Base-by-base conservation (phyloP, 2,113 vertebrate species). In the Typhlomys cinereus region DNA sequence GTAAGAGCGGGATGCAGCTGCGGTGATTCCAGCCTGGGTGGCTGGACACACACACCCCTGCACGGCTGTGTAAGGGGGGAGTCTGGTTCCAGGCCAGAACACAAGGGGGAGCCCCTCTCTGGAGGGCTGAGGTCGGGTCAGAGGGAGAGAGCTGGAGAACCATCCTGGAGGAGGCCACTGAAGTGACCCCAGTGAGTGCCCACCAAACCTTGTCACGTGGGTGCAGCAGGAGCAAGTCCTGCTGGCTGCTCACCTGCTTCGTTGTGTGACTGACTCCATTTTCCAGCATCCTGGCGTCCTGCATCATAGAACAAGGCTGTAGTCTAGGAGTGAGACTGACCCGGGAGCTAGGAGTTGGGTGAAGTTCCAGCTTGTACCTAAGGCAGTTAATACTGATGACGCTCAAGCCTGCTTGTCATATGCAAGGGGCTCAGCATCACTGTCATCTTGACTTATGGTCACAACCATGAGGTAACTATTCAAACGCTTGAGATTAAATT, bases 21-120 rank as follows among this genome's bases (percentile, higher is more conserved):
- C 10, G 0, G 0, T 1, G 0, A 5, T 54, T 44, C 27, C 12
- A 1, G 46, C 17, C 0, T 4, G 17, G 29, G 11, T 13, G 27
- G 7, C 41, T 52, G 4, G 1, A 2, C 10, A 1, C 34, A 2
- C 13, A 5, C 4, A 2, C 74, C 66, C 23, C 9, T 18, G 10
- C 4, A 36, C 67, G 34, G 25, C 6, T 1, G 46, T 4, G 48
- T 36, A 17, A 0, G 12, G 18, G 11, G 25, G 11, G 46, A 8
- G n/a, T n/a, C n/a, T n/a, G n/a, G n/a, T n/a, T n/a, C n/a, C 48
- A 34, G 46, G 48, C 21, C 4, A 39, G 23, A 67, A 48, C 5
- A 1, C 0, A 0, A 29, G 66, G 15, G 4, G 14, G 29, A 7
- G 7, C 5, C 6, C 52, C 7, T 31, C 7, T 46, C 36, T 57